A percentile compares a stretch with the other conserved stretches of the same genome.
Evolutionary conservation across 2,888 invertebrate species (phyloP).

Genomic region (Cerceris ruficornis): DNA sequence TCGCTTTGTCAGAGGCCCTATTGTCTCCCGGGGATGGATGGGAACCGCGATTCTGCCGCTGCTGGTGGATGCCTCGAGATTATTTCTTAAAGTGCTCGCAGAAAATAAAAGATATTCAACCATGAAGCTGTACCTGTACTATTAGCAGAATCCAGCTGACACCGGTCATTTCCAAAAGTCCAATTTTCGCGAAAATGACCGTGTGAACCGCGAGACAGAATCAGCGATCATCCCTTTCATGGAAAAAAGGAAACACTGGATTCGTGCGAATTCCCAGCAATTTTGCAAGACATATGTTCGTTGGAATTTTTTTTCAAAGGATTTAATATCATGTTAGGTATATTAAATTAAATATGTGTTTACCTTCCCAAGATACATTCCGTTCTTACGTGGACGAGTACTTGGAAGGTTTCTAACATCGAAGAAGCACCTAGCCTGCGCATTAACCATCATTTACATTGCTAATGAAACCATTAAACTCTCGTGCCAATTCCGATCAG

Average conservation of each 20-base stretch:
- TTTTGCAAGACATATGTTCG: not conserved
- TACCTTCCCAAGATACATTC: not conserved
- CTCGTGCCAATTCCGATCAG: constrained; percentile 22
- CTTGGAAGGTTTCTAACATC: not conserved
- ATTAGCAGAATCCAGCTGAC: constrained; percentile 35
- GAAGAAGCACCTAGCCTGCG: not conserved
- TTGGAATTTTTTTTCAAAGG: not conserved
- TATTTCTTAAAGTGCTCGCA: constrained; percentile 47
- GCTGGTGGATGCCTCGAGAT: constrained; percentile 49
- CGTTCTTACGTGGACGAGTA: not conserved
- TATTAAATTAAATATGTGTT: too few species aligned
- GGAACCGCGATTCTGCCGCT: constrained; percentile 56
- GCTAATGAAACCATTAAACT: constrained; percentile 25
- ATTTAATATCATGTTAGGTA: not conserved
- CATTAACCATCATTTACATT: constrained; percentile 27
- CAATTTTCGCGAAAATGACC: constrained; percentile 7
- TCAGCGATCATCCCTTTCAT: not conserved
- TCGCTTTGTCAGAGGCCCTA: constrained; percentile 63
- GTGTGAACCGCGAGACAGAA: constrained; percentile 4
- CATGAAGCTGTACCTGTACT: constrained; percentile 51
- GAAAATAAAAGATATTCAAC: constrained; percentile 27
- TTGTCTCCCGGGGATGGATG: constrained; percentile 67
- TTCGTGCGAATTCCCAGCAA: not conserved
- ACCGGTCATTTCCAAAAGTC: constrained; percentile 12
- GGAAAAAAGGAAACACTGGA: not conserved